Evolutionary conservation across 2,113 vertebrate genomes (phyloP), one percentile per base, ranked within the genome.

Genomic region (Limnothrissa miodon): DNA sequence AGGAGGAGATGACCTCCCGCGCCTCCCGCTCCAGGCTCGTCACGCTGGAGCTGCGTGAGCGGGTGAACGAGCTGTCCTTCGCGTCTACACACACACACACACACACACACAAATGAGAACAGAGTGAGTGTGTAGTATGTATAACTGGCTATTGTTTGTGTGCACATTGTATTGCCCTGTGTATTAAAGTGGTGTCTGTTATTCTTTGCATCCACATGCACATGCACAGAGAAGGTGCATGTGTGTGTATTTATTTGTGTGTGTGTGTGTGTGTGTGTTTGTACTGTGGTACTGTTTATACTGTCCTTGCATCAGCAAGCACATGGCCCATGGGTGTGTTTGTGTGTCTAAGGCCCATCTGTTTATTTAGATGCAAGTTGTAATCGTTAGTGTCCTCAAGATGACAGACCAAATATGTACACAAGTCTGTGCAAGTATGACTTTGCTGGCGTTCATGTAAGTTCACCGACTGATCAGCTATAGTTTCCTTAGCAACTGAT

Each of bases 21-120:
- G 97, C 95, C 88, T 99, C 98, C 85, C 97, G 93, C 88, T 99
- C 98, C 87, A 99, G 97, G 93, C 98, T 99, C 90, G 96, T 96
- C 82, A 98, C 97, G 78, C 97, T 99, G 78, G 98, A 98, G 89
- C 97, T 99, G 83, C 97, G 95, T 0, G 98, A 99, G 86, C 96
- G 96, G 90, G 95, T 98, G 95, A 98, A 98, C 51, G 96, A 95
- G 93, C 95, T 96, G 90, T 99, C 97, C 94, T 94, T 97, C 85
- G 94, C 92, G 91, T 99, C 98, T 99, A 93, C 8, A 1, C 7
- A 11, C 59, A 9, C 59, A 29, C 25, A 11, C n/a, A 29, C 25
- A 23, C 9, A 44, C 10, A 79, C 33, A 56, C 56, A 80, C 45
- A 42, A n/a, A n/a, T n/a, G n/a, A n/a, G n/a, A n/a, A n/a, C 42